Evolutionary conservation across 2,113 vertebrate genomes (phyloP), one percentile per base, ranked within the genome.

Genomic region (Peucedramus taeniatus): DNA sequence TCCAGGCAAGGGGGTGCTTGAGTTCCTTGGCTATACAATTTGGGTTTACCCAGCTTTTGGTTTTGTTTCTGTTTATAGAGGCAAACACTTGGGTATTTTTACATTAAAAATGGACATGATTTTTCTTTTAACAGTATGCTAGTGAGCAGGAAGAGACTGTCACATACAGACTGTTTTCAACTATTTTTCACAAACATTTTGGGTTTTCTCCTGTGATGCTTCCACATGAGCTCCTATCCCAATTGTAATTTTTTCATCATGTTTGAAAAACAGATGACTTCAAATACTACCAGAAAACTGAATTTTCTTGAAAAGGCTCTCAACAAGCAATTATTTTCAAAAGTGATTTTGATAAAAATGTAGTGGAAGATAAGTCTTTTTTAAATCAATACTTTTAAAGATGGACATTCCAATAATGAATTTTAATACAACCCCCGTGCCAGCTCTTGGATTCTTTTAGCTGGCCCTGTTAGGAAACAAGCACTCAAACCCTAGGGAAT

Each of bases 21-120:
- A 18, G 33, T 56, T 94, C n/a, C 0, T 3, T 9, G 10, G 27
- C 85, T 88, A 72, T 79, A 79, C 64, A 85, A 76, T 84, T 76
- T 53, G 63, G 35, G n/a, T 85, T 95, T 90, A 70, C 59, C 3
- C 13, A 0, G 71, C 78, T 88, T 91, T 90, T 91, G 87, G 2
- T 33, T 83, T 96, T 82, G 40, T 50, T 95, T 89, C 72, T 93
- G 70, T 82, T 93, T 83, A n/a, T 39, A 83, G 37, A 72, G n/a
- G 44, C 39, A 93, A 89, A 87, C 40, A 45, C 40, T 83, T 76
- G 39, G 45, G n/a, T 64, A 50, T 42, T 91, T 90, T 86, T 88
- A 75, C 83, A 90, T 86, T 80, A 80, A 86, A 94, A 95, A 88
- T 30, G 13, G 63, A 63, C 53, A 24, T 18, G 35, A 30, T n/a